Conservation (phyloP, 2,888 invertebrate genomes). For the Erebia palarica region DNA sequence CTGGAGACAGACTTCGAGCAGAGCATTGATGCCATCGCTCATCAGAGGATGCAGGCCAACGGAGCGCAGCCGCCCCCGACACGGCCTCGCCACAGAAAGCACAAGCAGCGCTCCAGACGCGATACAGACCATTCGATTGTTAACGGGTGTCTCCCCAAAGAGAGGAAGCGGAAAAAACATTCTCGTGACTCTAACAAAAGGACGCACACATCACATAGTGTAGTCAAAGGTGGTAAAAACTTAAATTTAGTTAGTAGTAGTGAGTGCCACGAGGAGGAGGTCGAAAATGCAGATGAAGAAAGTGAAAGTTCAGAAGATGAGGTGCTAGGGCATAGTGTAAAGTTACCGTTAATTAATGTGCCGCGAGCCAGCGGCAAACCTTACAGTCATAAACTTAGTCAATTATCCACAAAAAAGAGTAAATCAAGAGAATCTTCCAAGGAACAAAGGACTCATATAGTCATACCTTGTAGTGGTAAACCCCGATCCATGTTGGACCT, state of each 20-base stretch:
- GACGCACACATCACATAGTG: slow-evolving; percentile 63
- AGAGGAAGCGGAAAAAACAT: slow-evolving; percentile 70
- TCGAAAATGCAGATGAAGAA: slow-evolving; percentile 52
- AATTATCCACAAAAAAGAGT: slow-evolving; percentile 79
- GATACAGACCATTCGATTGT: slow-evolving; percentile 57
- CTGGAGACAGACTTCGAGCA: slow-evolving; percentile 80
- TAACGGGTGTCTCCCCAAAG: slow-evolving; percentile 68
- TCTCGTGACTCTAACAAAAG: slow-evolving; percentile 59
- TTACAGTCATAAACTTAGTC: slow-evolving; percentile 82
- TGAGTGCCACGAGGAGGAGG: slow-evolving; percentile 69
- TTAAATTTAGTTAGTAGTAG: slow-evolving; percentile 80
- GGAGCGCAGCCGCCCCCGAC: slow-evolving; percentile 62
- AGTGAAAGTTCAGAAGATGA: slow-evolving; percentile 76
- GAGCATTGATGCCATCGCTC: slow-evolving; percentile 76
- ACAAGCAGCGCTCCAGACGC: slow-evolving; percentile 70
- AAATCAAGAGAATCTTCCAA: slow-evolving; percentile 65
- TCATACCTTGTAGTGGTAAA: slow-evolving; percentile 77
- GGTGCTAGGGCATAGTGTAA: slow-evolving; percentile 73
- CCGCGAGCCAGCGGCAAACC: slow-evolving; percentile 77
- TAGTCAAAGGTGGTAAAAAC: slow-evolving; percentile 79
- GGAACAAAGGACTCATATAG: slow-evolving; percentile 66
- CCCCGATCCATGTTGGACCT: slow-evolving; percentile 78
- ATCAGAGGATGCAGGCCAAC: slow-evolving; percentile 67
- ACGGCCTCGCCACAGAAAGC: slow-evolving; percentile 69
- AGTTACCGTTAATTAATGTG: slow-evolving; percentile 74